phyloP scores from a whole-genome alignment of 2,888 invertebrate genomes.

The Drosophila gaucha region DNA sequence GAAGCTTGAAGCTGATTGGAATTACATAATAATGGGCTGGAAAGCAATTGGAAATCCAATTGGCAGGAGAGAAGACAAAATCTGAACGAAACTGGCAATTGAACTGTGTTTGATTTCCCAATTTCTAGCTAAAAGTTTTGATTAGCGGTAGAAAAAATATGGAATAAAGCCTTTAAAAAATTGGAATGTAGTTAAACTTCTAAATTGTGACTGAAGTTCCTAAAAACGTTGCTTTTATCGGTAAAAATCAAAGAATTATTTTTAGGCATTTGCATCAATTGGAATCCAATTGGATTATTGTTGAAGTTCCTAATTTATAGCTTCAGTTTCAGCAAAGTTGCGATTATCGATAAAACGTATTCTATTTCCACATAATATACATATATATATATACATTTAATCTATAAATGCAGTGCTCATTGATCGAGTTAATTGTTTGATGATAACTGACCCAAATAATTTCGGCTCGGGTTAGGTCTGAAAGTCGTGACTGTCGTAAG shows the following conservation, averaged over 20 bases:
- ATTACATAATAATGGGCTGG: constrained; percentile 1
- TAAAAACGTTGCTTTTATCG: too few species aligned
- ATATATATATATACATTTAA: too few species aligned
- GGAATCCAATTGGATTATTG: too few species aligned
- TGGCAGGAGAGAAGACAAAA: background rate
- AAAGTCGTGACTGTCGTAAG: constrained; percentile 16
- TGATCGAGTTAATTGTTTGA: constrained; percentile 43
- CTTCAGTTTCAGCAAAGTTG: too few species aligned
- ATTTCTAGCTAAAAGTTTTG: background rate
- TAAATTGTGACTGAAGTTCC: too few species aligned
- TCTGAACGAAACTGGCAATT: background rate
- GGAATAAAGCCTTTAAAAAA: background rate
- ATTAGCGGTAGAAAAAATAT: background rate
- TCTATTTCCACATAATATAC: too few species aligned
- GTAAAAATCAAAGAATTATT: too few species aligned
- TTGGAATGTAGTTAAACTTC: too few species aligned
- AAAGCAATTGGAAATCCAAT: background rate
- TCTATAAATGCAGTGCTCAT: constrained; percentile 26
- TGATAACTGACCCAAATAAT: constrained; percentile 50
- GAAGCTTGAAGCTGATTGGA: constrained; percentile 41
- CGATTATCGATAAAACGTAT: too few species aligned
- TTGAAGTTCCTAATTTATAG: too few species aligned
- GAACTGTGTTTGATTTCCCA: background rate
- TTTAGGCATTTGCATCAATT: too few species aligned
- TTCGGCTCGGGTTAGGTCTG: background rate